Evolutionary conservation across 1,140 invertebrate genomes (phyloP), one percentile per base, ranked within the genome.

Genomic region (Spodoptera litura): DNA sequence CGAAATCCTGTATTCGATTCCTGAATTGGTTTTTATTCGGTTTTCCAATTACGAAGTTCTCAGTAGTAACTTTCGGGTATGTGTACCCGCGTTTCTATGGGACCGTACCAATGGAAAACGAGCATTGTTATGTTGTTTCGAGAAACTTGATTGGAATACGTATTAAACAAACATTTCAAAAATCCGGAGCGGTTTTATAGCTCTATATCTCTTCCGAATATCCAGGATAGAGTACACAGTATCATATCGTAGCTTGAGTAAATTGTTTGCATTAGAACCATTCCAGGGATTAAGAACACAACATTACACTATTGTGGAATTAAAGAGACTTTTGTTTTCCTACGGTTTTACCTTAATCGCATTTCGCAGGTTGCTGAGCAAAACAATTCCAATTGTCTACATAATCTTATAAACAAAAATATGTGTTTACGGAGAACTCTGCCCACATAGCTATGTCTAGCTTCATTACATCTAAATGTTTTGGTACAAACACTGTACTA

Each of bases 241-340:
- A 55, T 25, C 27, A 55, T 71, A 38, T 74, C 56, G 76, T 70
- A 35, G 78, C 27, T 15, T 15, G 81, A 78, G 83, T 86, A 85
- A 86, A 85, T 86, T 78, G 81, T 82, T 56, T 81, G 78, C 70
- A 71, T 52, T 59, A 64, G 61, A 79, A 71, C 77, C 80, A 78
- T 83, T 85, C 78, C 79, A 52, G 64, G 70, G 73, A 80, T 80
- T 85, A 81, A 78, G 73, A 52, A 27, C 74, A 49, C 80, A 71
- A 78, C 78, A 81, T 83, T 80, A 82, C 78, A 78, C 72, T 79
- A 78, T 66, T 78, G 76, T 73, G 80, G 61, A 75, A 77, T 79
- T 81, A 80, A 81, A 77, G 77, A 71, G 81, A 68, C 76, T 77
- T 78, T 81, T 78, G 84, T 83, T 83, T 80, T 79, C 79, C 44